A percentile compares a stretch with the other conserved stretches of the same genome.
Conservation (phyloP, 2,113 vertebrate species). For the Esox niger region DNA sequence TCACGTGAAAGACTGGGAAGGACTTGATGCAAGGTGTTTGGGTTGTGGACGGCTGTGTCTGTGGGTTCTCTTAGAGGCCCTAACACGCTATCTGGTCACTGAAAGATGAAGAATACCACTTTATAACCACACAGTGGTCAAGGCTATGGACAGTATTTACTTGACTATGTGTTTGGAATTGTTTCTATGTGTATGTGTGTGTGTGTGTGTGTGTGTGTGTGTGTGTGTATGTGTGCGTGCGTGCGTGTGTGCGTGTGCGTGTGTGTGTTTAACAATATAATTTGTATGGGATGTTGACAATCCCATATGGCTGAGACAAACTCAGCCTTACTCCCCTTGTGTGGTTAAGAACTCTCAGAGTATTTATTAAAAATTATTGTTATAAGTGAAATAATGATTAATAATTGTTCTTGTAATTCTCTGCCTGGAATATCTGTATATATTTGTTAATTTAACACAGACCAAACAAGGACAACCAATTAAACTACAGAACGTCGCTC, state of each 20-base stretch:
- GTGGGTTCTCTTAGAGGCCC: background rate
- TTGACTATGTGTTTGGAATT: constrained; percentile 13
- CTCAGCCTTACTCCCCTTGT: constrained; percentile 55
- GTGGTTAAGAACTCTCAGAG: constrained; percentile 68
- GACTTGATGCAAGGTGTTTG: too few relatives aligned
- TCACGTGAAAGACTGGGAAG: background rate
- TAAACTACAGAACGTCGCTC: constrained; percentile 46
- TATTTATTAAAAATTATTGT: constrained; percentile 81
- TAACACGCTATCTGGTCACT: background rate
- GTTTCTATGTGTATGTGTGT: constrained; percentile 7
- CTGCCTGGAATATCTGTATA: constrained; percentile 58
- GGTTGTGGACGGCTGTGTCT: background rate
- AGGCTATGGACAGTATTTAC: constrained; percentile 38
- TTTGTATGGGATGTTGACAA: constrained; percentile 61
- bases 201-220: constrained; percentile 16
- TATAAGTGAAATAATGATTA: constrained; percentile 62
- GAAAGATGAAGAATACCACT: background rate
- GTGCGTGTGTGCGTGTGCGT: constrained; percentile 17
- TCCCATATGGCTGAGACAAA: constrained; percentile 59
- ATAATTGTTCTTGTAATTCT: constrained; percentile 46
- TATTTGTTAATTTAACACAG: constrained; percentile 59
- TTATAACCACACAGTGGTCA: constrained; percentile 26
- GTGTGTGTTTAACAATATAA: constrained; percentile 9
- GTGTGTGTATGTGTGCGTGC: constrained; percentile 15
- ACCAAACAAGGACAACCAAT: constrained; percentile 44